Evolutionary conservation across 2,113 vertebrate species (phyloP).

Genomic region (Solea solea): DNA sequence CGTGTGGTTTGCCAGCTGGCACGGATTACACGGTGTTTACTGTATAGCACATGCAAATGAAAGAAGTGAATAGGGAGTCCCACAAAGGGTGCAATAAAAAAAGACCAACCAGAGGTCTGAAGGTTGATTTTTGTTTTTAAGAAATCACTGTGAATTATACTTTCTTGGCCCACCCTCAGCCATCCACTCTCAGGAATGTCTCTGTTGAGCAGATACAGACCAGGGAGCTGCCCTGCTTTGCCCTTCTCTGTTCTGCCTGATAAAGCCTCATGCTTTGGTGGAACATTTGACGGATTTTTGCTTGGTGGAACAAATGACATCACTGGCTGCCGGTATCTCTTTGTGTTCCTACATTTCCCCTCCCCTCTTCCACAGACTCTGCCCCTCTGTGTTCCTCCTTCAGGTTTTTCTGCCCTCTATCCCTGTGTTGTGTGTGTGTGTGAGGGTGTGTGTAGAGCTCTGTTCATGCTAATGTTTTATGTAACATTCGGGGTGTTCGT

Average conservation of each 20-base stretch:
- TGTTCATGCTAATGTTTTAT: slow-evolving; percentile 52
- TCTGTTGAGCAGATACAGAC: slow-evolving; percentile 61
- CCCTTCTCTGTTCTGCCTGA: slow-evolving; percentile 67
- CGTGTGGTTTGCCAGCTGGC: slow-evolving; percentile 58
- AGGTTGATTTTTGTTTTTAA: slow-evolving; percentile 17
- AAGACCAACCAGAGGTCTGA: background rate
- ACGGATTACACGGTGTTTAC: slow-evolving; percentile 7
- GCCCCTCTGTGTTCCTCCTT: slow-evolving; percentile 24
- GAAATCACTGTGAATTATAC: slow-evolving; percentile 28
- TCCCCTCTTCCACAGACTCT: background rate
- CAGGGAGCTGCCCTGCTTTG: slow-evolving; percentile 57
- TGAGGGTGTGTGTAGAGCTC: slow-evolving; percentile 22
- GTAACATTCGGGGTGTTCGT: slow-evolving; percentile 60
- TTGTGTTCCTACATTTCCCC: slow-evolving; percentile 44
- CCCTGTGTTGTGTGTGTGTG: slow-evolving; percentile 25
- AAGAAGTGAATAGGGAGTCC: slow-evolving; percentile 16
- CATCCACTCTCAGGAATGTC: slow-evolving; percentile 63
- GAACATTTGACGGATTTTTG: slow-evolving; percentile 72
- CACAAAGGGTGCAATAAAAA: background rate
- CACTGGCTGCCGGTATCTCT: slow-evolving; percentile 69
- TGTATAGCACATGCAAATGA: background rate
- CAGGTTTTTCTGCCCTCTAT: slow-evolving; percentile 17
- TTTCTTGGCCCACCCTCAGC: slow-evolving; percentile 29
- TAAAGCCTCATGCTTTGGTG: slow-evolving; percentile 63
- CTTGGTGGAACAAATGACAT: slow-evolving; percentile 81